Conservation (phyloP, 2,113 vertebrate genomes). For the Vidua chalybeata region DNA sequence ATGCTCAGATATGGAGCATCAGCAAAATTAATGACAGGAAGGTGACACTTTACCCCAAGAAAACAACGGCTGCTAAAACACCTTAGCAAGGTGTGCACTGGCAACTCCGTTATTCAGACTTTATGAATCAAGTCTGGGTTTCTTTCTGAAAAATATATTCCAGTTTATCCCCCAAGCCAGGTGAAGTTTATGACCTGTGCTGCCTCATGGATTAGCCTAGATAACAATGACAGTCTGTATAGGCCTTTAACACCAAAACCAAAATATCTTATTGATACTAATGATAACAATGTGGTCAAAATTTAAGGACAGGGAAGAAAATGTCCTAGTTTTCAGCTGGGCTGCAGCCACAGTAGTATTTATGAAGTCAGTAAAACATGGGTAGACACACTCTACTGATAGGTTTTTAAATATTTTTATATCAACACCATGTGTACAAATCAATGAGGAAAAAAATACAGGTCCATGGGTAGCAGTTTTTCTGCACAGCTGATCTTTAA, state of each 20-base stretch:
- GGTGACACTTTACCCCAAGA: not conserved
- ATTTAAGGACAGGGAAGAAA: not conserved
- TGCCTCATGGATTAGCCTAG: not conserved
- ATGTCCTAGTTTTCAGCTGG: not conserved
- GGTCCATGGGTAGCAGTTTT: not conserved
- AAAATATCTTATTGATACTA: not conserved
- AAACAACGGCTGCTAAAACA: not conserved
- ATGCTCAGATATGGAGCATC: not conserved
- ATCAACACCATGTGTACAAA: not conserved
- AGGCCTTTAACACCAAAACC: not conserved
- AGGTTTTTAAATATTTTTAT: not conserved
- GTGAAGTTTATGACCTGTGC: not conserved
- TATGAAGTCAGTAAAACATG: not conserved
- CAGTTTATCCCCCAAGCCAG: not conserved
- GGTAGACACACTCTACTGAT: not conserved
- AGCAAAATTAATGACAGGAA: not conserved
- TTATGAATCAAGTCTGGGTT: not conserved
- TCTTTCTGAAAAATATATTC: not conserved
- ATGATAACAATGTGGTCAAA: not conserved
- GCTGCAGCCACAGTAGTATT: not conserved
- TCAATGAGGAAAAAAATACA: not conserved
- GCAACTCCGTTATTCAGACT: not conserved
- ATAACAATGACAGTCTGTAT: not conserved
- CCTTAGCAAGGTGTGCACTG: not conserved
- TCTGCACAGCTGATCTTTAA: not conserved